These are phyloP conservation scores for Smithornis capensis DNA, from an alignment of 2,113 vertebrate species.

Conservation along the genomic window DNA sequence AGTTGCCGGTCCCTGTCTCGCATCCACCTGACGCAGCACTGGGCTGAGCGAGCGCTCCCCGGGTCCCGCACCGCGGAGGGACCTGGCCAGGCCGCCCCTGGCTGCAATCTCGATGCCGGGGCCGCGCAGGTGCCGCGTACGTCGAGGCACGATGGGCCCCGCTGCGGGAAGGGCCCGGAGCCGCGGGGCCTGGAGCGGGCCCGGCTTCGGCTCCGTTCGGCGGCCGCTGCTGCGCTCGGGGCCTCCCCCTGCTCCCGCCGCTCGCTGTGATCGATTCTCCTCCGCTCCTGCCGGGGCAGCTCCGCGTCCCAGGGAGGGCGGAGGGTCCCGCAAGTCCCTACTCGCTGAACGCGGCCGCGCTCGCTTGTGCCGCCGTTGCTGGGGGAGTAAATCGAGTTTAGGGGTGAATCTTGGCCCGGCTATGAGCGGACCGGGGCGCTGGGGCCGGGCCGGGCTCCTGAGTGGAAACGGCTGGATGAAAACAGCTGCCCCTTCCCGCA, in stretches of 20 bases:
- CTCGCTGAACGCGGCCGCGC: not conserved
- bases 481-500: not conserved
- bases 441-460: not conserved
- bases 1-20: no score
- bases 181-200: not conserved
- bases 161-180: not conserved
- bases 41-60: not conserved
- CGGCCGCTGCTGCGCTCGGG: not conserved
- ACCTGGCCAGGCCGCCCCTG: not conserved
- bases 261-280: not conserved
- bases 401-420: not conserved
- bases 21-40: not conserved
- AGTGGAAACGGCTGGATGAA: not conserved
- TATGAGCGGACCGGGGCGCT: not conserved
- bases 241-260: no score
- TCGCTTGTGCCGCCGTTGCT: not conserved
- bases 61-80: not conserved
- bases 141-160: not conserved
- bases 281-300: not conserved
- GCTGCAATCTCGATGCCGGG: not conserved
- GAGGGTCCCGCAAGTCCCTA: not conserved
- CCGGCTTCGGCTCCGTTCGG: not conserved
- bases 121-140: no score
- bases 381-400: not conserved
- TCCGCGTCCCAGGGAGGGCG: not conserved